Evolutionary conservation across 1,140 invertebrate genomes (phyloP).

Genomic region (Galleria mellonella): DNA sequence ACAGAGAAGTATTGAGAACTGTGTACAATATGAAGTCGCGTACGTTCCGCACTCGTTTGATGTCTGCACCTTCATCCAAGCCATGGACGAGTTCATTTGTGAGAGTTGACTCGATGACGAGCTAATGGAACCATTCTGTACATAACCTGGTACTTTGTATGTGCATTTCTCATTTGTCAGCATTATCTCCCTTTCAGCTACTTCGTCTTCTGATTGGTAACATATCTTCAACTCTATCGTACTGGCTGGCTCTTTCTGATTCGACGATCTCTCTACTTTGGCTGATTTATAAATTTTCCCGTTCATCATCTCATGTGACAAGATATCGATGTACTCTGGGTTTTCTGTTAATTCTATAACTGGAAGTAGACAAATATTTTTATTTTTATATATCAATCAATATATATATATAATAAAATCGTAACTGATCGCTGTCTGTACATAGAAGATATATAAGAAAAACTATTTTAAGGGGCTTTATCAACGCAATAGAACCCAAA

Average conservation of each 20-base stretch:
- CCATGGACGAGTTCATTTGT: conserved; percentile 40
- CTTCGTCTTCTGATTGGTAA: conserved; percentile 46
- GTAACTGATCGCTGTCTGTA: too few relatives aligned
- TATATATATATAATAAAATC: too few relatives aligned
- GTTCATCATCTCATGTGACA: conserved; percentile 56
- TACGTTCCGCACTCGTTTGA: conserved; percentile 21
- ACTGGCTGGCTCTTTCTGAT: conserved; percentile 23
- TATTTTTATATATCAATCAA: too few relatives aligned
- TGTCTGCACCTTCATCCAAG: conserved; percentile 62
- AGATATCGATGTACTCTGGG: conserved; percentile 42
- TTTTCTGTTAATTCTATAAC: conserved; percentile 73
- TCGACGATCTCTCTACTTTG: conserved; percentile 26
- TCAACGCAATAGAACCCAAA: too few relatives aligned
- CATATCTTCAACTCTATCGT: conserved; percentile 50
- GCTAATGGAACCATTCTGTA: conserved; percentile 32
- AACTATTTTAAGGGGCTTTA: too few relatives aligned
- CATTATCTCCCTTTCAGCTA: conserved; percentile 47
- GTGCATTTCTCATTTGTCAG: conserved; percentile 49
- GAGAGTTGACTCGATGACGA: conserved; percentile 42
- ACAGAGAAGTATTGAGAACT: conserved; percentile 47
- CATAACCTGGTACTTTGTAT: conserved; percentile 44
- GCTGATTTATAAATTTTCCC: conserved; percentile 59
- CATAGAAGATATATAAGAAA: too few relatives aligned
- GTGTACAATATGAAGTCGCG: conserved; percentile 44
- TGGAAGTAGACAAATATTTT: conserved; percentile 27